These are phyloP conservation scores for Ctenochaetus hawaiiensis DNA, from an alignment of 2,797 vertebrate genomes.

Conservation along the genomic window DNA sequence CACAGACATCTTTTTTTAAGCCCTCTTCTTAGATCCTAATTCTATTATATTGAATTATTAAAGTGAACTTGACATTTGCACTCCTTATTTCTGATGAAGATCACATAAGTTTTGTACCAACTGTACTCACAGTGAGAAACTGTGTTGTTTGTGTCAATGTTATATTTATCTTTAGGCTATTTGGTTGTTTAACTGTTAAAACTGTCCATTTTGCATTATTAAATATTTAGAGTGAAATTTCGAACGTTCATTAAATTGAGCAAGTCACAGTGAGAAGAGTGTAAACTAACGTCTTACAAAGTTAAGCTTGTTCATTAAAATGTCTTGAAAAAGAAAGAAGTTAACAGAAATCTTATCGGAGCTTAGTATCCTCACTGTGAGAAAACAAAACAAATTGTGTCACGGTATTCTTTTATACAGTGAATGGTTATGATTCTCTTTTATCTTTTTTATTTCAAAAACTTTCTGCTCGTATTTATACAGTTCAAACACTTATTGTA, in stretches of 20 bases:
- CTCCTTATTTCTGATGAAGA: neutral
- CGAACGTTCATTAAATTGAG: neutral
- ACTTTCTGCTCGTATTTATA: neutral
- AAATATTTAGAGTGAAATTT: neutral
- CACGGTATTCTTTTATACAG: neutral
- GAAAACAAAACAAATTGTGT: neutral
- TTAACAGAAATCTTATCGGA: neutral
- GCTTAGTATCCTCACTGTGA: neutral
- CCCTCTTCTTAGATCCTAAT: neutral
- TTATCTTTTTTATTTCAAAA: neutral
- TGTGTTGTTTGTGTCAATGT: neutral
- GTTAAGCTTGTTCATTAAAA: neutral
- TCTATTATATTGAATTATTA: neutral
- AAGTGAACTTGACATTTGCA: neutral
- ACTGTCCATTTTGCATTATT: neutral
- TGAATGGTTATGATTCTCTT: neutral
- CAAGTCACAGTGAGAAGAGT: neutral
- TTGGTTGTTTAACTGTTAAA: neutral
- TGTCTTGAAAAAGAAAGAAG: neutral
- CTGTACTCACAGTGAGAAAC: neutral
- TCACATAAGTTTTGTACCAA: neutral
- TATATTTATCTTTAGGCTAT: neutral
- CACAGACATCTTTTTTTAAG: neutral
- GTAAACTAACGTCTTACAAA: neutral
- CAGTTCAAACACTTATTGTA: neutral